These are phyloP conservation scores for Arrhamphus sclerolepis DNA, from an alignment of 2,797 vertebrate genomes.

Conservation along the genomic window DNA sequence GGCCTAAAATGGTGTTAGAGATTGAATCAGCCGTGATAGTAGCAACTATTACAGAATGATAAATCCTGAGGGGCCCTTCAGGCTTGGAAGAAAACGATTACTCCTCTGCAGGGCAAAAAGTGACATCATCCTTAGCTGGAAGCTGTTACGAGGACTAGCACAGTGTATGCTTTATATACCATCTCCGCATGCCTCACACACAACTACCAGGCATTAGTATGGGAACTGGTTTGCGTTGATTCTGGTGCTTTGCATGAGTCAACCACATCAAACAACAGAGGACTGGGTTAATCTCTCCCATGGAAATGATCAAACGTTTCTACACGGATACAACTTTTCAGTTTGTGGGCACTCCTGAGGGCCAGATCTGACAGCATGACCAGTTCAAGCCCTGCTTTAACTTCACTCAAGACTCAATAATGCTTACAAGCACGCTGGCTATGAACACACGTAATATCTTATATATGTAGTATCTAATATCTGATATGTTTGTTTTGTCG, in stretches of 20 bases:
- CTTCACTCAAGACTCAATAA: constrained; percentile 18
- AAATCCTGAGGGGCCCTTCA: constrained; percentile 75
- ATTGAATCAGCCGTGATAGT: constrained; percentile 70
- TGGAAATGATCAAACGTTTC: constrained; percentile 54
- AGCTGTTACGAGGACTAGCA: constrained; percentile 62
- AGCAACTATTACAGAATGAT: constrained; percentile 76
- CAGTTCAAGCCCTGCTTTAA: constrained; percentile 25
- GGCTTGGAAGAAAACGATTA: constrained; percentile 76
- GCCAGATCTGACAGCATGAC: constrained; percentile 40
- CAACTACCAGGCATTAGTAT: constrained; percentile 39
- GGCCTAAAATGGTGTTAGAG: constrained; percentile 68
- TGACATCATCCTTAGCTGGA: constrained; percentile 79
- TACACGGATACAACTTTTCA: constrained; percentile 51
- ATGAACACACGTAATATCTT: not conserved
- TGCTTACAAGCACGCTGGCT: not conserved
- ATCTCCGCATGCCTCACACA: constrained; percentile 47
- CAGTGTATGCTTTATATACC: constrained; percentile 49
- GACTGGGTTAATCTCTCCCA: constrained; percentile 69
- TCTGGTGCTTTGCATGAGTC: constrained; percentile 58
- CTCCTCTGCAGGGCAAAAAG: constrained; percentile 74
- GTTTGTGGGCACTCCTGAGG: constrained; percentile 33
- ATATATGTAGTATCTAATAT: not conserved
- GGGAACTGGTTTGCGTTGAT: constrained; percentile 37
- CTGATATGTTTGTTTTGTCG: too few species aligned
- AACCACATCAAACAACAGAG: constrained; percentile 70